Percentiles rank a stretch among this genome's conserved stretches.
These are phyloP conservation scores for Conops quadrifasciatus DNA, from an alignment of 2,888 invertebrate genomes.

Conservation along the genomic window DNA sequence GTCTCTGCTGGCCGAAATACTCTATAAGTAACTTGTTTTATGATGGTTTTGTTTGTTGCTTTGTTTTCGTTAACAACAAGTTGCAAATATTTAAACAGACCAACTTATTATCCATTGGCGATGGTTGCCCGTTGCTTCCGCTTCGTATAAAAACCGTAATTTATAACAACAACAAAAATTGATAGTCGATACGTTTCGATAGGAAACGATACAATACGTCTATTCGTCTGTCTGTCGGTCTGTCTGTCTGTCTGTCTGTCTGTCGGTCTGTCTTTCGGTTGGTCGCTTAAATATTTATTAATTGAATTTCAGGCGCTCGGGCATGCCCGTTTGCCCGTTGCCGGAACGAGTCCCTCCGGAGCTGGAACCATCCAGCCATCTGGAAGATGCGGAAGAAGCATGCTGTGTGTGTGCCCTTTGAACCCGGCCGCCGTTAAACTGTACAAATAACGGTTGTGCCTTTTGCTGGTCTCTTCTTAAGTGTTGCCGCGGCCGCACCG, in stretches of 20 bases:
- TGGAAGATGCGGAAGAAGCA: too few species aligned
- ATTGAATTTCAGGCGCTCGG: conserved; percentile 19
- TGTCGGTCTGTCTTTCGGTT: too few species aligned
- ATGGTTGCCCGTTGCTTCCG: conserved; percentile 1
- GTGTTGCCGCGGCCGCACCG: neutral
- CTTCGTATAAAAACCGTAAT: conserved; percentile 17
- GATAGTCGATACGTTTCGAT: neutral
- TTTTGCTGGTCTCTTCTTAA: conserved; percentile 14
- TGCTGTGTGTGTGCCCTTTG: conserved; percentile 1
- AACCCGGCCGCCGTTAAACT: conserved; percentile 26
- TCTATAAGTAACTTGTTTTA: too few species aligned
- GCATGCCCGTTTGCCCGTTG: neutral
- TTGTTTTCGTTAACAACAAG: neutral
- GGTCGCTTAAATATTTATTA: conserved; percentile 20
- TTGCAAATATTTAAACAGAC: conserved; percentile 27
- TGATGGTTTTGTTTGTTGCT: too few species aligned
- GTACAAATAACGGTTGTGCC: conserved; percentile 24
- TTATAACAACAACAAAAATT: conserved; percentile 8
- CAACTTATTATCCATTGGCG: too few species aligned
- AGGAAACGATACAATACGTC: too few species aligned
- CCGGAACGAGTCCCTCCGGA: conserved; percentile 15
- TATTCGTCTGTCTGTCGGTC: too few species aligned
- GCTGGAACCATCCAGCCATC: neutral
- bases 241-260: too few species aligned
- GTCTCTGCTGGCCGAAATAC: neutral